A percentile compares a stretch with the other conserved stretches of the same genome.
These are phyloP conservation scores for Seira sanloemensis DNA, from an alignment of 2,888 invertebrate genomes.

Conservation along the genomic window DNA sequence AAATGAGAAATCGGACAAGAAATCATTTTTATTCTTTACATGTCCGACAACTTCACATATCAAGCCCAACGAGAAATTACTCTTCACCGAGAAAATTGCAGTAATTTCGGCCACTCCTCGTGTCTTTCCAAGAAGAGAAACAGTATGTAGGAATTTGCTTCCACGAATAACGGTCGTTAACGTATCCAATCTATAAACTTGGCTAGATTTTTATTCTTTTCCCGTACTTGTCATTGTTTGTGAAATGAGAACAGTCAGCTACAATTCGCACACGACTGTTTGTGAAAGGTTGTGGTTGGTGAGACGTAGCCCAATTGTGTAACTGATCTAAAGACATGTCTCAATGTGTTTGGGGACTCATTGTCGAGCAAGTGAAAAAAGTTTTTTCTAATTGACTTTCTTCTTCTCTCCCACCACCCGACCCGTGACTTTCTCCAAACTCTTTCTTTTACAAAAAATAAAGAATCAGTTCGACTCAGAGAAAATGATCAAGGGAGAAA, in stretches of 20 bases:
- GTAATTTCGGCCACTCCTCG: background rate
- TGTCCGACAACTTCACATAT: background rate
- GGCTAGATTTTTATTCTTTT: background rate
- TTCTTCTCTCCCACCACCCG: background rate
- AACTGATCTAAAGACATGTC: too few species aligned
- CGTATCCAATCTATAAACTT: background rate
- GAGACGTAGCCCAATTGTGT: background rate
- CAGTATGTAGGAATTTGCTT: background rate
- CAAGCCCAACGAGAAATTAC: background rate
- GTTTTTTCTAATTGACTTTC: background rate
- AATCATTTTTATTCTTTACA: background rate
- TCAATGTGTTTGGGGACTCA: background rate
- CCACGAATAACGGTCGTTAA: background rate
- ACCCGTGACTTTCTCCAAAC: background rate
- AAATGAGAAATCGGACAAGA: background rate
- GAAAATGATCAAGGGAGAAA: background rate
- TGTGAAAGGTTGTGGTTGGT: background rate
- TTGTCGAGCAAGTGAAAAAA: slow-evolving; percentile 1
- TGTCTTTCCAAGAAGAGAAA: background rate
- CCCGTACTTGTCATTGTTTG: background rate
- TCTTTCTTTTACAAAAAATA: background rate
- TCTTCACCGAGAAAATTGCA: background rate
- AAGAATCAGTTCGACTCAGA: background rate
- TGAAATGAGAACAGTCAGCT: slow-evolving; percentile 1
- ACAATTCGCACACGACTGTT: background rate